Conservation (phyloP, 1,140 invertebrate species). For the Dysdera silvatica region DNA sequence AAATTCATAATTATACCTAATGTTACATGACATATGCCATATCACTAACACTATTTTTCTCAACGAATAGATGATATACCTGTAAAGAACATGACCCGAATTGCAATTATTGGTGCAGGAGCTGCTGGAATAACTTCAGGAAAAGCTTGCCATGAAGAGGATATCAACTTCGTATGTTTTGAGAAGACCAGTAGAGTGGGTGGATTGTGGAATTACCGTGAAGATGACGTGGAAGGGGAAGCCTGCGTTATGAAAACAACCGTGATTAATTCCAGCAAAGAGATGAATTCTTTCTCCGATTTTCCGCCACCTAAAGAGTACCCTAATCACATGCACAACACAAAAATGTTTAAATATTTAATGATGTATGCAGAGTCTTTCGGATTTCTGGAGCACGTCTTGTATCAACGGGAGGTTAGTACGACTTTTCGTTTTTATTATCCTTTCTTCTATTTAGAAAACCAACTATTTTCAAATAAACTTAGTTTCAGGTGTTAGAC, state of each 20-base stretch:
- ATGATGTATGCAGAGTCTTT: slow-evolving; percentile 37
- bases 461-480: too few species aligned
- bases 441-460: too few species aligned
- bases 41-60: too few species aligned
- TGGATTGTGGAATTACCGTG: slow-evolving; percentile 49
- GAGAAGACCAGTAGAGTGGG: slow-evolving; percentile 41
- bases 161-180: neutral
- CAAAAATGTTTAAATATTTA: slow-evolving; percentile 39
- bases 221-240: slow-evolving; percentile 35
- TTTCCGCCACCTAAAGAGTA: slow-evolving; percentile 41
- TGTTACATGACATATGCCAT: too few species aligned
- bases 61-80: too few species aligned
- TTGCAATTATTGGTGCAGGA: slow-evolving; percentile 14
- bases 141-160: slow-evolving; percentile 9
- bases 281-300: slow-evolving; percentile 47
- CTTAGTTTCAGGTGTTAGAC: too few species aligned
- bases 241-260: slow-evolving; percentile 35
- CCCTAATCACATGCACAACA: slow-evolving; percentile 43
- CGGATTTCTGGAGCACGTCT: slow-evolving; percentile 3
- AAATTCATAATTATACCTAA: too few species aligned
- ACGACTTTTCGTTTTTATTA: too few species aligned
- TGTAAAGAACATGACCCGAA: neutral
- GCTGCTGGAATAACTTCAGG: neutral
- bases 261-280: slow-evolving; percentile 33
- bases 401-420: slow-evolving; percentile 14